Conservation (phyloP, 2,888 invertebrate genomes). For the Cataglyphis rosenhaueri region DNA sequence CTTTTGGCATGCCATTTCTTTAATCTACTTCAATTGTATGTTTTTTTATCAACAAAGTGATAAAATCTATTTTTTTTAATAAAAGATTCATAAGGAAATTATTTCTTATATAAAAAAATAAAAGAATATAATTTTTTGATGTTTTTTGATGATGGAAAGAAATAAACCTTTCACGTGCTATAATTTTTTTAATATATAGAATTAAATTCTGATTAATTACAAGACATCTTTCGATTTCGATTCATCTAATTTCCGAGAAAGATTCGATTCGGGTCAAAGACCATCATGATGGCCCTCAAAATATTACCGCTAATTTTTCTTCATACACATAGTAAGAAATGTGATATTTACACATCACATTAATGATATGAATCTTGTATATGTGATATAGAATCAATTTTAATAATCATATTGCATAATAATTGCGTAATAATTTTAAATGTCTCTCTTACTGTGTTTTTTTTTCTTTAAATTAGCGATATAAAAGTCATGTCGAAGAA, state of each 20-base stretch:
- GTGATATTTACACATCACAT: not conserved
- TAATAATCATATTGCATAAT: not conserved
- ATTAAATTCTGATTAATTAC: slow-evolving; percentile 48
- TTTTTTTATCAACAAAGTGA: not conserved
- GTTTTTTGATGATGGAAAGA: slow-evolving; percentile 9
- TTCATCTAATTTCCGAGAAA: slow-evolving; percentile 47
- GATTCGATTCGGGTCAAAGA: slow-evolving; percentile 48
- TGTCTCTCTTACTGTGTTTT: not conserved
- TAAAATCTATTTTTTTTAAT: not conserved
- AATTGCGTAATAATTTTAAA: not conserved
- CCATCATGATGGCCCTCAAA: slow-evolving; percentile 2
- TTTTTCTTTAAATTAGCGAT: not conserved
- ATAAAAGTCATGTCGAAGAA: not conserved
- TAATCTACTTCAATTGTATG: not conserved
- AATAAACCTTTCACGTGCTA: slow-evolving; percentile 17
- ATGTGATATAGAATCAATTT: not conserved
- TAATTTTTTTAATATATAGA: slow-evolving; percentile 45
- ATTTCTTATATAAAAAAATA: not conserved
- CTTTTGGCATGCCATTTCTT: not conserved
- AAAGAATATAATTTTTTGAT: not conserved
- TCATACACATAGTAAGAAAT: not conserved
- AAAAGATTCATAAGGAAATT: not conserved
- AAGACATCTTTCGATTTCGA: slow-evolving; percentile 28
- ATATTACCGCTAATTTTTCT: not conserved
- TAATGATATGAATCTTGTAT: not conserved